A percentile compares a stretch with the other conserved stretches of the same genome.
Evolutionary conservation across 2,888 invertebrate species (phyloP).

Genomic region (Ochropleura leucogaster): DNA sequence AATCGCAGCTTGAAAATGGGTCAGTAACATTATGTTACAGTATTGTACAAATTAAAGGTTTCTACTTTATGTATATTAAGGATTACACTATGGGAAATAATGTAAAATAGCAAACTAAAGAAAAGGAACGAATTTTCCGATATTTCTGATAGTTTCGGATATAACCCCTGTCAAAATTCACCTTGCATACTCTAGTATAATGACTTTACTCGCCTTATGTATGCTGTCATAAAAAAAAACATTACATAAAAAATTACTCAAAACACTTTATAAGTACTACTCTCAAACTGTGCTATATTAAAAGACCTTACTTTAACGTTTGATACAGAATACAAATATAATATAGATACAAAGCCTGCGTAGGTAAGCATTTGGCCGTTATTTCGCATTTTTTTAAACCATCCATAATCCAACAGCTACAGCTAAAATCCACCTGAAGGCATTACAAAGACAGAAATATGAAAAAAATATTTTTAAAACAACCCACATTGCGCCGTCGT

Average conservation of each 20-base stretch:
- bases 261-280: too few relatives aligned
- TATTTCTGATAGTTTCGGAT: too few relatives aligned
- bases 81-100: too few relatives aligned
- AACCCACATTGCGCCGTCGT: background rate
- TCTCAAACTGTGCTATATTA: background rate
- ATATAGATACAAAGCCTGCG: constrained; percentile 9
- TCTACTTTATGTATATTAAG: background rate
- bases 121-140: too few relatives aligned
- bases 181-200: too few relatives aligned
- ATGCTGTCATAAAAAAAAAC: too few relatives aligned
- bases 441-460: constrained; percentile 12
- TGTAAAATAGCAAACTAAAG: too few relatives aligned
- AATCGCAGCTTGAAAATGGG: background rate
- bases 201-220: too few relatives aligned
- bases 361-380: constrained; percentile 2
- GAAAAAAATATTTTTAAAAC: background rate
- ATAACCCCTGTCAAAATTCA: too few relatives aligned
- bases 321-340: background rate
- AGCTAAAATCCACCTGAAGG: constrained; percentile 36
- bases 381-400: constrained; percentile 16
- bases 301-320: background rate
- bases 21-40: background rate
- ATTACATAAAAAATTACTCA: too few relatives aligned
- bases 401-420: constrained; percentile 27
- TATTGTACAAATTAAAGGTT: background rate